Evolutionary conservation across 2,888 invertebrate species (phyloP), one percentile per base, ranked within the genome.

Genomic region (Alviniconcha strummeri): DNA sequence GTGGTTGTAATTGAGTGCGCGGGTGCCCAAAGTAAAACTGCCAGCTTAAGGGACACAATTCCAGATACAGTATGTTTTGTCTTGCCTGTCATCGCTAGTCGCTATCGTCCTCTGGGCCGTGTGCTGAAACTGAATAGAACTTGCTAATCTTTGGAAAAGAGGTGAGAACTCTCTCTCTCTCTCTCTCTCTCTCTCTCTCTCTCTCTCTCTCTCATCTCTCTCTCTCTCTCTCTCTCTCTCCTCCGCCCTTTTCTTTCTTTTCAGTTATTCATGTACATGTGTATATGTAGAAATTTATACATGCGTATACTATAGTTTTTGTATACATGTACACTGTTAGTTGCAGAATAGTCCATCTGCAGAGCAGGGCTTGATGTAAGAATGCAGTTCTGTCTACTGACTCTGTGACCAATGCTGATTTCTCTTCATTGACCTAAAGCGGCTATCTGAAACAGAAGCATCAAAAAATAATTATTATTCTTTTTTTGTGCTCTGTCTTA

Each of bases 151-250:
- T 3, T 36, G 36, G 36, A 3, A 36, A 0, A 36, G 36, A 36
- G 36, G 36, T 36, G 36, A 36, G 36, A 36, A 36, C 71, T n/a
- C 19, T 19, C 19, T 71, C 71, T 17, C 71, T 19, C 19, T 71
- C 71, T 17, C n/a, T 69, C 69, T 69, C n/a, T 69, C 69, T 69
- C n/a, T 69, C n/a, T 17, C n/a, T 72, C 36, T 19, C 72, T 72
- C 36, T 6, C 13, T 72, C 72, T 36, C 36, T 36, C 13, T 72
- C 72, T 72, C 13, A 8, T 36, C 36, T 36, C 36, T 72, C 72
- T 36, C 72, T 36, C n/a, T 7, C n/a, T n/a, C n/a, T n/a, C 69
- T 69, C 13, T 64, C 15, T 64, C 64, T 64, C 64, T 64, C 64
- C 64, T 64, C 15, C 64, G 11, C 15, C 15, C 64, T 69, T 69